phyloP scores from a whole-genome alignment of 2,797 vertebrate species.

The Coendou prehensilis region DNA sequence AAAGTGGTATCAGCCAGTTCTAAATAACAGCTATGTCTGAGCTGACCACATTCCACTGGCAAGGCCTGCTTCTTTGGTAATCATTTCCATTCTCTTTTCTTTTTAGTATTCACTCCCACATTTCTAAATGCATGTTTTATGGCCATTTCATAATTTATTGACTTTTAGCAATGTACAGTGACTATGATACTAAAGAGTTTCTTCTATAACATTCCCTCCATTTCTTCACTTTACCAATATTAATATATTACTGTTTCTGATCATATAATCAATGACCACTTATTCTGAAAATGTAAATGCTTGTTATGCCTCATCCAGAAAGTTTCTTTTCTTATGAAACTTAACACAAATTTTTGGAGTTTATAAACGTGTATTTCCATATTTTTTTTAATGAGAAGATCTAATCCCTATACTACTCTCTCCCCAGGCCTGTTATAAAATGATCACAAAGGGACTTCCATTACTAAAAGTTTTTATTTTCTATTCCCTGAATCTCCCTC shows the following conservation, averaged over 20 bases:
- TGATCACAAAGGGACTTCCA: not conserved
- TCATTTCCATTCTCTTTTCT: rapidly evolving
- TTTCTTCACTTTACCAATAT: not conserved
- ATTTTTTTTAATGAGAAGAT: not conserved
- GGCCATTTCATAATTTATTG: not conserved
- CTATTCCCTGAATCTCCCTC: not conserved
- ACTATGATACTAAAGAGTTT: not conserved
- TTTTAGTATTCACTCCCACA: not conserved
- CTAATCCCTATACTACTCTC: not conserved
- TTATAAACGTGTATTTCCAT: not conserved
- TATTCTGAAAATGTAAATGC: not conserved
- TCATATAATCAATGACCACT: not conserved
- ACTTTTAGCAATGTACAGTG: not conserved
- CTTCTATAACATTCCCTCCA: not conserved
- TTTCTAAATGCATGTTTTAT: not conserved
- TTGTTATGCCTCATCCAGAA: not conserved
- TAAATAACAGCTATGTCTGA: not conserved
- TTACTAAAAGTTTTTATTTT: not conserved
- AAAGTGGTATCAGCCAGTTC: not conserved
- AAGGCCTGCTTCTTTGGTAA: not conserved
- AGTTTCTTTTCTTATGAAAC: not conserved
- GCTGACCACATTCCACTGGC: rapidly evolving
- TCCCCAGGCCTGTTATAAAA: not conserved
- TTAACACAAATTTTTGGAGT: not conserved
- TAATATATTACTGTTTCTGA: not conserved